Conservation (phyloP, 1,140 invertebrate species). For the Parasteatoda tepidariorum region DNA sequence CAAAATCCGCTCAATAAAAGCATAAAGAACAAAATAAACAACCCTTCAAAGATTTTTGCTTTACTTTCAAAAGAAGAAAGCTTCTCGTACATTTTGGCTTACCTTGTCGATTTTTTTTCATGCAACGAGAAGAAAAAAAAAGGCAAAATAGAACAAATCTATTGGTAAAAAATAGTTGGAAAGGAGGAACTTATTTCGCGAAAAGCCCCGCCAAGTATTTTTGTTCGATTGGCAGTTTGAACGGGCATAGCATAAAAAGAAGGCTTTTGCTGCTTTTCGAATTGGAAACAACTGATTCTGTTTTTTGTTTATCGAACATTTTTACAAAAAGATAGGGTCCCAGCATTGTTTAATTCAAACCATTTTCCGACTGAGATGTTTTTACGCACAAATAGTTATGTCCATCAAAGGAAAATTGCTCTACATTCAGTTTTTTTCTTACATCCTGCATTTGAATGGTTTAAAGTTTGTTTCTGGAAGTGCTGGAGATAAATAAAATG, state of each 20-base stretch:
- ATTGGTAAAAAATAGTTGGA: neutral
- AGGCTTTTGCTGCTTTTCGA: neutral
- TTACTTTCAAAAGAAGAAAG: neutral
- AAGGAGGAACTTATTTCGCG: slow-evolving; percentile 1
- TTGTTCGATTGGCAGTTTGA: slow-evolving; percentile 18
- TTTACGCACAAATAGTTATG: neutral
- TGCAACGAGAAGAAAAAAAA: neutral
- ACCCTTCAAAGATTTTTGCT: neutral
- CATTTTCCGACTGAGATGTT: neutral
- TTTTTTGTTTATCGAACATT: neutral
- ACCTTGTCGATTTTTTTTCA: neutral
- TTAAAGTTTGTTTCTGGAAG: too few species aligned
- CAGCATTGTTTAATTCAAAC: neutral
- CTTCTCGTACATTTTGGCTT: neutral
- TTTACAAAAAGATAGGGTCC: too few species aligned
- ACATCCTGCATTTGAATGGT: too few species aligned
- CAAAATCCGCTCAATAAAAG: too few species aligned
- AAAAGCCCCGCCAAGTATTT: neutral
- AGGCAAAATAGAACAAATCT: neutral
- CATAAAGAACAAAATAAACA: neutral
- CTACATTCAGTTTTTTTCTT: too few species aligned
- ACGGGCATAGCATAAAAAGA: neutral
- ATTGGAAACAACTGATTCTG: slow-evolving; percentile 1
- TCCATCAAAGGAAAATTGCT: too few species aligned
- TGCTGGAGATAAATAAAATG: too few species aligned